These are phyloP conservation scores for Brachypteracias leptosomus DNA, from an alignment of 2,113 vertebrate genomes.

Conservation along the genomic window DNA sequence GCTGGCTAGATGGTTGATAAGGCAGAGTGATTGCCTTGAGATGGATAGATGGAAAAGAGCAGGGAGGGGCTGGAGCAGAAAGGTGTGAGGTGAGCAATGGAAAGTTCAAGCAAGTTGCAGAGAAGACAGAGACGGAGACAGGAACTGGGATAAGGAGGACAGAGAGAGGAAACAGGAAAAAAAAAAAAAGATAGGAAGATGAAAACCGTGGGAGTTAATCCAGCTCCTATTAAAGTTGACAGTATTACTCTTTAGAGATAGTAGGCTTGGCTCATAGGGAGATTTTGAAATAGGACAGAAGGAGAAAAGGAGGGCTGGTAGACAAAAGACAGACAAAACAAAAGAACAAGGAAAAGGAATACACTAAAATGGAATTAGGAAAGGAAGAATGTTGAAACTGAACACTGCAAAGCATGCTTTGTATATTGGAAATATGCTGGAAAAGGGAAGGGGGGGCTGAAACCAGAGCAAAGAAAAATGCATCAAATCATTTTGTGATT, in stretches of 20 bases:
- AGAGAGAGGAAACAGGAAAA: not conserved
- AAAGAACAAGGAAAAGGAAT: not conserved
- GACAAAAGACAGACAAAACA: not conserved
- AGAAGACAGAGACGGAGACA: not conserved
- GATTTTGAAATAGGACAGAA: constrained; percentile 29
- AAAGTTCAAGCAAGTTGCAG: not conserved
- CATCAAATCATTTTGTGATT: not conserved
- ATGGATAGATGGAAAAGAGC: not conserved
- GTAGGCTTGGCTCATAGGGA: not conserved
- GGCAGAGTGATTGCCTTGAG: not conserved
- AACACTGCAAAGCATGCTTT: not conserved
- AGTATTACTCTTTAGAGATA: not conserved
- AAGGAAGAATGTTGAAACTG: not conserved
- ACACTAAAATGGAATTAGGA: not conserved
- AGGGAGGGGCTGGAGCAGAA: not conserved
- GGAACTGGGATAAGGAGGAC: not conserved
- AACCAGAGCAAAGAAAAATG: constrained; percentile 10
- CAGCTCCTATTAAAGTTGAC: not conserved
- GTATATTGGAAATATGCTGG: not conserved
- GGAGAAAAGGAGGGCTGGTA: not conserved
- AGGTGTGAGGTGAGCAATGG: not conserved
- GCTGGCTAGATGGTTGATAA: not conserved
- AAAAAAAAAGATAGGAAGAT: not conserved
- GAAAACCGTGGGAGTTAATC: not conserved
- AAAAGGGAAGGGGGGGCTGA: not conserved